Evolutionary conservation across 2,888 invertebrate genomes (phyloP).

Genomic region (Cacoxenus indagator): DNA sequence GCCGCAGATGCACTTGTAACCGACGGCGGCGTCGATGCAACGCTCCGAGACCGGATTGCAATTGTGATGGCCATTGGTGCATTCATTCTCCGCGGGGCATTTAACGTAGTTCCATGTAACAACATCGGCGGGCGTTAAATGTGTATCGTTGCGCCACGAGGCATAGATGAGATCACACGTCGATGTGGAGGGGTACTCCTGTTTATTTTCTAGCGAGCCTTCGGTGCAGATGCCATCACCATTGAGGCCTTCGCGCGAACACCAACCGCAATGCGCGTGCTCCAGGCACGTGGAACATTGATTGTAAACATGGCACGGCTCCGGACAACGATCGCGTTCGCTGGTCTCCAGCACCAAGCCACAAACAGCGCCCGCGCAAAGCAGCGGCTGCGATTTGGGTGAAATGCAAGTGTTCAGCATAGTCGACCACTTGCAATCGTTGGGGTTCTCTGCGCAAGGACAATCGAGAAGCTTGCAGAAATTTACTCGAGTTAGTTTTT

Average conservation of each 20-base stretch:
- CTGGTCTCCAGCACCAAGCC: conserved; percentile 82
- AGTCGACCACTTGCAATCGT: conserved; percentile 91
- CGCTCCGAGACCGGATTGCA: conserved; percentile 89
- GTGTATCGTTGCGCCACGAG: conserved; percentile 67
- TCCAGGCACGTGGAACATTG: conserved; percentile 90
- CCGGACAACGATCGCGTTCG: conserved; percentile 82
- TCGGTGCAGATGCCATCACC: conserved; percentile 90
- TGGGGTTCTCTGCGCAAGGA: conserved; percentile 85
- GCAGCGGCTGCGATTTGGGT: conserved; percentile 86
- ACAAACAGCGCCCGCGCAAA: conserved; percentile 92
- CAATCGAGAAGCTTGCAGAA: conserved; percentile 83
- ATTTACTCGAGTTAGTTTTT: conserved; percentile 76
- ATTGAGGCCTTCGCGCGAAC: conserved; percentile 78
- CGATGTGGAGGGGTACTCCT: conserved; percentile 74
- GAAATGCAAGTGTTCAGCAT: conserved; percentile 89
- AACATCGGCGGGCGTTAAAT: conserved; percentile 71
- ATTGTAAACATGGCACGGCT: conserved; percentile 84
- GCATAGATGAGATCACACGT: conserved; percentile 75
- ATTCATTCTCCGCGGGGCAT: conserved; percentile 95
- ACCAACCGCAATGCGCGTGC: conserved; percentile 96
- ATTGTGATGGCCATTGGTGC: conserved; percentile 89
- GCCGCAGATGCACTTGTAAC: conserved; percentile 87
- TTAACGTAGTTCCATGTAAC: conserved; percentile 90
- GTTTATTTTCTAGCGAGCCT: conserved; percentile 83
- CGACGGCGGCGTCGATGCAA: conserved; percentile 81